Evolutionary conservation across 2,797 vertebrate genomes (phyloP), one percentile per base, ranked within the genome.

Genomic region (Parotocinclus haroldoi): DNA sequence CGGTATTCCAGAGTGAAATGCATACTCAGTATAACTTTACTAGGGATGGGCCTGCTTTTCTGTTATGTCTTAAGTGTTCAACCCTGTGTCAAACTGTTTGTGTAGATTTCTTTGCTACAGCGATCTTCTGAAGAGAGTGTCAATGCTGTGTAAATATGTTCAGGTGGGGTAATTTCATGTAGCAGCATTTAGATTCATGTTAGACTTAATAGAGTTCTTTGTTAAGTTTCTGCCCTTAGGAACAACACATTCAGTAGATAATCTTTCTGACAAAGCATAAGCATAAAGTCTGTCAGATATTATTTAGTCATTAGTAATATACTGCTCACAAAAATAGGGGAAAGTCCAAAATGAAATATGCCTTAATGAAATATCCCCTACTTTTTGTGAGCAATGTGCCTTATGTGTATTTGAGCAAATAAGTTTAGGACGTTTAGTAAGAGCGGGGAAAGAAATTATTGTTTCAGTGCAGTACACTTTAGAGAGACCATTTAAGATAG

Each of bases 161-260:
- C 50, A 66, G 62, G 50, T 71, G 54, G 73, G 53, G 19, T 53
- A 16, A 72, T 68, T 60, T 78, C 57, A 63, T 61, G 60, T 17
- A 44, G 39, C 59, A 62, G 49, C 61, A 65, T 63, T 63, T 58
- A 59, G 16, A 12, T 11, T 13, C 7, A 36, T 18, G 36, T 65
- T 37, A 10, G 57, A 50, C 18, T 62, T 19, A 14, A 38, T 53
- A 52, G 57, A 66, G 39, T 76, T 52, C 6, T 36, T 54, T 55
- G 54, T 67, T 63, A 63, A 49, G 44, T 6, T 39, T 40, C 17
- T 58, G 37, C 63, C 50, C 66, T 45, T 45, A 36, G 50, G 17
- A 37, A 63, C 58, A 37, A 46, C 8, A 16, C 16, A 63, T 38
- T 61, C 17, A 44, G 62, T 55, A 12, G 50, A 16, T 60, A 67